Conservation (phyloP, 2,888 invertebrate genomes). For the Teleiodes luculella region DNA sequence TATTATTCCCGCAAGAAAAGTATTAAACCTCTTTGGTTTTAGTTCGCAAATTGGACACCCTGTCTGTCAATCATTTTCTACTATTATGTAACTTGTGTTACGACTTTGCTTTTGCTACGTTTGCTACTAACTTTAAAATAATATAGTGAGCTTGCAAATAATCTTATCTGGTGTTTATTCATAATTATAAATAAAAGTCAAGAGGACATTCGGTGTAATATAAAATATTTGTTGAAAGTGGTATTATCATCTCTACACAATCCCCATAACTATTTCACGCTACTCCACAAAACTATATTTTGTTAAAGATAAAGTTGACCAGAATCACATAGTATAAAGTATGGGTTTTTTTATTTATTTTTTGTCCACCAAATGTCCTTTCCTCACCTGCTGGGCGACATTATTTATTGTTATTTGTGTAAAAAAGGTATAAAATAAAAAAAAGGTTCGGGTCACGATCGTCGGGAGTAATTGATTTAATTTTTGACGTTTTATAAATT, state of each 20-base stretch:
- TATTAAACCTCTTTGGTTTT: too few species aligned
- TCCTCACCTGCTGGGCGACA: constrained; percentile 66
- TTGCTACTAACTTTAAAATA: too few species aligned
- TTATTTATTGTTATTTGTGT: constrained; percentile 61
- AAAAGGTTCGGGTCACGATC: constrained; percentile 16
- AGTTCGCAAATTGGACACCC: too few species aligned
- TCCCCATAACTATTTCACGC: constrained; percentile 65
- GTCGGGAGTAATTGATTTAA: constrained; percentile 62
- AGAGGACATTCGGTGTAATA: too few species aligned
- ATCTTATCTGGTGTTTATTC: too few species aligned
- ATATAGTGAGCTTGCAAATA: too few species aligned
- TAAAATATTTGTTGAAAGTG: too few species aligned
- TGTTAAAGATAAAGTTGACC: constrained; percentile 72
- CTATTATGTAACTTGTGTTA: too few species aligned
- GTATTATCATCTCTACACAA: constrained; percentile 42
- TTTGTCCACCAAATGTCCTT: constrained; percentile 52
- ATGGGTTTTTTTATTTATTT: constrained; percentile 33
- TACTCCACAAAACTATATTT: constrained; percentile 60
- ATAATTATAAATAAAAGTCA: too few species aligned
- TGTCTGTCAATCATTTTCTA: too few species aligned
- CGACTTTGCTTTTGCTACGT: too few species aligned
- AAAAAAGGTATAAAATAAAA: constrained; percentile 3
- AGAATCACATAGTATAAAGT: constrained; percentile 70
- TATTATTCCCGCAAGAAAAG: too few species aligned
- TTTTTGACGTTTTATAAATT: constrained; percentile 63